These are phyloP conservation scores for Pheucticus melanocephalus DNA, from an alignment of 2,113 vertebrate genomes.

Conservation along the genomic window DNA sequence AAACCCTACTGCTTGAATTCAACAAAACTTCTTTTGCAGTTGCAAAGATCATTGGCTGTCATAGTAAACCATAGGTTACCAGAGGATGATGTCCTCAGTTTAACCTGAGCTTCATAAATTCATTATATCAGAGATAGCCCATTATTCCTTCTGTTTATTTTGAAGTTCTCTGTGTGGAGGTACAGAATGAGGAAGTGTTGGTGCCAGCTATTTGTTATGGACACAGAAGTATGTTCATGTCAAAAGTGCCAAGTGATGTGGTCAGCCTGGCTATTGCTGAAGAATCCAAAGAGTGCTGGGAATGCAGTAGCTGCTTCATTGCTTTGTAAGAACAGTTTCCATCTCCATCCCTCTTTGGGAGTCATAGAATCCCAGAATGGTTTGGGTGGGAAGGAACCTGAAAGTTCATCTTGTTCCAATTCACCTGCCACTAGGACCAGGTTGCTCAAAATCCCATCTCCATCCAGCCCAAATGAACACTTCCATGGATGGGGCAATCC, in stretches of 20 bases:
- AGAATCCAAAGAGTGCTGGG: fast-evolving
- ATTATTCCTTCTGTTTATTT: not conserved
- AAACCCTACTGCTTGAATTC: not conserved
- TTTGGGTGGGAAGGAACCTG: not conserved
- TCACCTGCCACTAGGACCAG: not conserved
- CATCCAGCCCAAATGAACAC: not conserved
- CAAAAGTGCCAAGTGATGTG: not conserved
- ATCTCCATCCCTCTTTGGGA: not conserved
- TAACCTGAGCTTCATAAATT: not conserved
- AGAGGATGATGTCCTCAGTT: not conserved
- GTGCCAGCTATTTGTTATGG: not conserved
- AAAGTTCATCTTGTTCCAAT: fast-evolving
- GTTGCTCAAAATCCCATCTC: not conserved
- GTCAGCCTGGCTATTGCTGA: not conserved
- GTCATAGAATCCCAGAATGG: not conserved
- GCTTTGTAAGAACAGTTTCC: not conserved
- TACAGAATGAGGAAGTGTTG: not conserved
- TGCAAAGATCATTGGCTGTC: not conserved
- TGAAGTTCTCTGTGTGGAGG: not conserved
- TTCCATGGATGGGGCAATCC: not conserved
- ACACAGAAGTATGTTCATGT: not conserved
- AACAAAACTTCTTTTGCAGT: not conserved
- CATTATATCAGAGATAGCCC: not conserved
- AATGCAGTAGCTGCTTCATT: not conserved
- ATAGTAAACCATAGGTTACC: not conserved